A percentile compares a stretch with the other conserved stretches of the same genome.
Conservation (phyloP, 2,113 vertebrate species). For the Amazona guildingii region DNA sequence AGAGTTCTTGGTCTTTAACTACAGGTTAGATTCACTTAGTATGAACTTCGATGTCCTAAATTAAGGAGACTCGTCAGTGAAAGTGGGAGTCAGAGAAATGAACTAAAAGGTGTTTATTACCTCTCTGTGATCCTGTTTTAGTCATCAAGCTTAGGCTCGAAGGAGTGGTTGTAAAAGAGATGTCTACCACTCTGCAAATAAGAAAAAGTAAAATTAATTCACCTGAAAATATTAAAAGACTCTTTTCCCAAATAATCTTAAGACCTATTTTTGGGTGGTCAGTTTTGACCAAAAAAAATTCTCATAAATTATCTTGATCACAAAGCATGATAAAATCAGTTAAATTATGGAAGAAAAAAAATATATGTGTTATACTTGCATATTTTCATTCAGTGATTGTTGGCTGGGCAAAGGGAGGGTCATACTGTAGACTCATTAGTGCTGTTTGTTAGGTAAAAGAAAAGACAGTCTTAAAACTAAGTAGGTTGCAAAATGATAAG, state of each 20-base stretch:
- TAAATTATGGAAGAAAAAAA: not conserved
- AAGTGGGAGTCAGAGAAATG: not conserved
- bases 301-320: not conserved
- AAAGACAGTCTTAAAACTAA: slow-evolving; percentile 31
- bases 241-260: not conserved
- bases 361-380: not conserved
- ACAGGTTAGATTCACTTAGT: not conserved
- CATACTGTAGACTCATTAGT: not conserved
- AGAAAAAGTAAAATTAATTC: not conserved
- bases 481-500: slow-evolving; percentile 28
- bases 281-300: not conserved
- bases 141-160: not conserved
- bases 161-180: not conserved
- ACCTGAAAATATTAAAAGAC: not conserved
- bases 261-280: not conserved
- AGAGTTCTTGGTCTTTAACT: slow-evolving; percentile 38
- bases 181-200: not conserved
- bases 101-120: not conserved
- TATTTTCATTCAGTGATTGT: not conserved
- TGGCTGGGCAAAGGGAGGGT: not conserved
- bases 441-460: not conserved
- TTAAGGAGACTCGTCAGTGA: not conserved
- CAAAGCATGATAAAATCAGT: not conserved
- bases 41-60: not conserved
- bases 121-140: not conserved